phyloP scores from a whole-genome alignment of 2,113 vertebrate genomes.

The Nibea coibor region DNA sequence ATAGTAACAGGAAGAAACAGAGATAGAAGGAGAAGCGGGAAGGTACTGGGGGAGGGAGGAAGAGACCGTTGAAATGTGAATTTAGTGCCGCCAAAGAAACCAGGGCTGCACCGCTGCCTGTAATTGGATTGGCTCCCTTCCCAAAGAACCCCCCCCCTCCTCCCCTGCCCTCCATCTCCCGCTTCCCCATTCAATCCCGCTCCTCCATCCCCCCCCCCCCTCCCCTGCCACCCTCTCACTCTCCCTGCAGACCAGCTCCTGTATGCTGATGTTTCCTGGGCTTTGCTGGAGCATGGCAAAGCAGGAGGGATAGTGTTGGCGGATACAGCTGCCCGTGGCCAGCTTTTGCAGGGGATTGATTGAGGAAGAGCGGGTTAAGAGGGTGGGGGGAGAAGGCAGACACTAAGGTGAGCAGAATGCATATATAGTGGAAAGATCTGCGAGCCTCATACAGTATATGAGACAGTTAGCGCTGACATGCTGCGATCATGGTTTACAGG shows the following conservation, averaged over 20 bases:
- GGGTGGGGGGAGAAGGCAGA: constrained; percentile 50
- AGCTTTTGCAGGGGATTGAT: constrained; percentile 65
- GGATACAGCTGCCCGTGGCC: constrained; percentile 48
- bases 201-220: constrained; percentile 21
- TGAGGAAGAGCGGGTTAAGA: constrained; percentile 66
- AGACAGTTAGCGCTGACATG: not conserved
- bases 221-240: constrained; percentile 51
- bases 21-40: constrained; percentile 44
- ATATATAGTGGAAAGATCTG: constrained; percentile 44
- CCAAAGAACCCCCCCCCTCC: constrained; percentile 78
- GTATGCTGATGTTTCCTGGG: constrained; percentile 80
- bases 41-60: constrained; percentile 54
- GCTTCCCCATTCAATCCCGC: constrained; percentile 64
- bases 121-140: constrained; percentile 89
- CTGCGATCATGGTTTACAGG: not conserved
- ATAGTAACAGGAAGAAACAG: constrained; percentile 31
- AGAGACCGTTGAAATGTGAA: constrained; percentile 82
- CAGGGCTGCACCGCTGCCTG: constrained; percentile 81
- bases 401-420: constrained; percentile 45
- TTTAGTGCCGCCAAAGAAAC: constrained; percentile 81
- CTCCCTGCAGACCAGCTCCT: constrained; percentile 72
- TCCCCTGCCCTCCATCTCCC: constrained; percentile 68
- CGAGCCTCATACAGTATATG: not conserved
- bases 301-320: constrained; percentile 60
- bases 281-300: constrained; percentile 73